Percentiles rank a stretch among this genome's conserved stretches.
Conservation (phyloP, 2,888 invertebrate species). For the Anoplius nigerrimus region DNA sequence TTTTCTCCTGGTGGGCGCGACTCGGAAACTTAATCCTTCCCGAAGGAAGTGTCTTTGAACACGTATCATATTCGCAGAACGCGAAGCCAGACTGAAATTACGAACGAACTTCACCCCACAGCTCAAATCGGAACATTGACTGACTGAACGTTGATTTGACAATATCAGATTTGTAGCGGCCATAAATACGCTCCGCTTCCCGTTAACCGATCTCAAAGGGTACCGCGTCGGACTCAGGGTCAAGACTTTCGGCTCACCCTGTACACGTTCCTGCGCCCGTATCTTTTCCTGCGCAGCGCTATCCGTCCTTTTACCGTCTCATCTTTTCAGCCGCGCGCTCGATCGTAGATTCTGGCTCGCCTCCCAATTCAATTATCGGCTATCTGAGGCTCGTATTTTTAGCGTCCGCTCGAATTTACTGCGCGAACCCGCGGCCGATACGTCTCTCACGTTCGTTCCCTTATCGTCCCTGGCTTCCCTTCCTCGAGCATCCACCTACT, state of each 20-base stretch:
- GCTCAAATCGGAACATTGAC: too few relatives aligned
- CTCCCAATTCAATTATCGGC: slow-evolving; percentile 29
- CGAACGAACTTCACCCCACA: neutral
- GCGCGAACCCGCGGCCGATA: slow-evolving; percentile 9
- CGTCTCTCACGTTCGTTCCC: neutral
- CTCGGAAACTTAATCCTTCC: too few relatives aligned
- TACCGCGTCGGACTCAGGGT: too few relatives aligned
- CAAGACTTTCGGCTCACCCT: too few relatives aligned
- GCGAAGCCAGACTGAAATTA: neutral
- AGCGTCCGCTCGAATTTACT: slow-evolving; percentile 15
- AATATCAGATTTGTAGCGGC: too few relatives aligned
- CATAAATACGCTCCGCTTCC: too few relatives aligned
- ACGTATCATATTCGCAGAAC: neutral
- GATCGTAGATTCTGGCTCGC: slow-evolving; percentile 31
- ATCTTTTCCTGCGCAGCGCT: too few relatives aligned
- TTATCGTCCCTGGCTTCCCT: neutral
- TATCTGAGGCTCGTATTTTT: slow-evolving; percentile 29
- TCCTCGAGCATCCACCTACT: neutral
- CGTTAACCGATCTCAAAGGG: too few relatives aligned
- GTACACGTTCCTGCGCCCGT: too few relatives aligned
- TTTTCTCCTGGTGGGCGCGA: neutral
- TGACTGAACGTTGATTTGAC: too few relatives aligned
- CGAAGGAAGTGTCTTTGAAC: too few relatives aligned
- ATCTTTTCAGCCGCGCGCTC: neutral
- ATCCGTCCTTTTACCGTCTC: too few relatives aligned